A percentile compares a stretch with the other conserved stretches of the same genome.
phyloP scores from a whole-genome alignment of 1,140 invertebrate species.

The Formica selysi region DNA sequence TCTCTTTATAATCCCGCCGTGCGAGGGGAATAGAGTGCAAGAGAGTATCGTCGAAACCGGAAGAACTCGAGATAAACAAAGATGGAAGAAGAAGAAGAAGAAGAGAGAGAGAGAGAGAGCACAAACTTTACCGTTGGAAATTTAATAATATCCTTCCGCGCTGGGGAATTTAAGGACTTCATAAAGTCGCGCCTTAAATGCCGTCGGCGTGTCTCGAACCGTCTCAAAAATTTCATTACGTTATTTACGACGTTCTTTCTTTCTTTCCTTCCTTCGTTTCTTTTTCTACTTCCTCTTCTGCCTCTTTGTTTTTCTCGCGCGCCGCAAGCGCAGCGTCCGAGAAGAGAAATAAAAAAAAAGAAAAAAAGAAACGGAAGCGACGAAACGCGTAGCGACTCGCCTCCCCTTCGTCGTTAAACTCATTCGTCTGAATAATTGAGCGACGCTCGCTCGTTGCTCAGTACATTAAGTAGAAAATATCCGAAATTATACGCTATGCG shows the following conservation, averaged over 20 bases:
- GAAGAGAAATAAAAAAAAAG: not conserved
- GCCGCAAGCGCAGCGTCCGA: not conserved
- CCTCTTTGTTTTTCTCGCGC: not conserved
- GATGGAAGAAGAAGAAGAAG: not conserved
- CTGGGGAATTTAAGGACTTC: constrained; percentile 61
- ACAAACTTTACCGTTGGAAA: constrained; percentile 60
- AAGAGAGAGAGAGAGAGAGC: not conserved
- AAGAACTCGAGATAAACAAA: constrained; percentile 52
- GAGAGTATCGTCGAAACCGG: constrained; percentile 49
- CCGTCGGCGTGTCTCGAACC: constrained; percentile 55
- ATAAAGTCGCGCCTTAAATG: constrained; percentile 62
- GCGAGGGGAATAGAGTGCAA: not conserved
- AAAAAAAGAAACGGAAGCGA: not conserved
- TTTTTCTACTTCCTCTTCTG: not conserved
- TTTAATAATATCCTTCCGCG: constrained; percentile 61
- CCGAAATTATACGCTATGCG: constrained; percentile 56
- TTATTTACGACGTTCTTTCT: constrained; percentile 44
- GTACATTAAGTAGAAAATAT: constrained; percentile 68
- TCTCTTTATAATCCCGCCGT: constrained; percentile 43
- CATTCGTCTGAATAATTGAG: constrained; percentile 75
- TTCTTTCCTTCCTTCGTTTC: not conserved
- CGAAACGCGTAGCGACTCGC: not conserved
- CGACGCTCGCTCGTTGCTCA: constrained; percentile 63
- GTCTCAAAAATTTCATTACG: constrained; percentile 63
- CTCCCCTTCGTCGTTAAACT: constrained; percentile 31